Conservation (phyloP, 2,888 invertebrate genomes). For the Brachylomia viminalis region DNA sequence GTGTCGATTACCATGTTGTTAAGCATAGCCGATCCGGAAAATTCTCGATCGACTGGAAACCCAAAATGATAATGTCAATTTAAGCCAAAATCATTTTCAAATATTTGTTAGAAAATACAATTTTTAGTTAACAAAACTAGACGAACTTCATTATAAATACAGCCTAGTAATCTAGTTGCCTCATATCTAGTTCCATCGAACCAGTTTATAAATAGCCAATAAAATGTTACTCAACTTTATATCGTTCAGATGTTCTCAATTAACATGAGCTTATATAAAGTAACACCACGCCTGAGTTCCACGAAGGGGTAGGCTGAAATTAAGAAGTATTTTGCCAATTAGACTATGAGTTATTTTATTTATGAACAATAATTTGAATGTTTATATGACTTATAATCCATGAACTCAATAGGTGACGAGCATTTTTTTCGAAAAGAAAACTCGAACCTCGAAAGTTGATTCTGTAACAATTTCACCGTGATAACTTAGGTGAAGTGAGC, state of each 20-base stretch:
- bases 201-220: constrained; percentile 10
- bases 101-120: background rate
- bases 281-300: background rate
- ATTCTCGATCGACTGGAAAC: background rate
- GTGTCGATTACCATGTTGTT: background rate
- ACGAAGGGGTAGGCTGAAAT: background rate
- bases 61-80: background rate
- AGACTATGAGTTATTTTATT: too few relatives aligned
- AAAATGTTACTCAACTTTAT: constrained; percentile 10
- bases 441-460: too few relatives aligned
- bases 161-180: constrained; percentile 8
- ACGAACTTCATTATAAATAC: constrained; percentile 2
- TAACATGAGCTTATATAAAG: background rate
- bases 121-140: background rate
- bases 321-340: too few relatives aligned
- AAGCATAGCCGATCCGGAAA: background rate
- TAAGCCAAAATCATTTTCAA: background rate
- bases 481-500: too few relatives aligned
- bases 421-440: too few relatives aligned
- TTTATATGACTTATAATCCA: too few relatives aligned
- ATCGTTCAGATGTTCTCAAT: background rate
- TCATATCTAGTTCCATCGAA: background rate
- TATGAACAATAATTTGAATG: too few relatives aligned
- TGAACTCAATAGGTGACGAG: too few relatives aligned
- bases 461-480: too few relatives aligned